phyloP scores from a whole-genome alignment of 2,113 vertebrate species.

The Phocoena phocoena region DNA sequence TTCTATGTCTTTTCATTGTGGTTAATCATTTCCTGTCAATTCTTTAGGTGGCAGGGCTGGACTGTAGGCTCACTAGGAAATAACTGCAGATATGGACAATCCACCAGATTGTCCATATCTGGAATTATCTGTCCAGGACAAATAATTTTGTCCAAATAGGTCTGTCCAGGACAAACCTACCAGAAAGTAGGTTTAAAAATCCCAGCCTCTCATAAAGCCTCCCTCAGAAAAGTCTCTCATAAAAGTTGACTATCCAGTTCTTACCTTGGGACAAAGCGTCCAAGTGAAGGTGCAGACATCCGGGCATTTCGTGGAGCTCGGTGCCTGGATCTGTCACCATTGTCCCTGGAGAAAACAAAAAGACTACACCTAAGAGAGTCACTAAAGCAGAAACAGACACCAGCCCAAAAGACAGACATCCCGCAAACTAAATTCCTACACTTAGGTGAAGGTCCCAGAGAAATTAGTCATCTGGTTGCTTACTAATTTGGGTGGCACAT shows the following conservation, averaged over 20 bases:
- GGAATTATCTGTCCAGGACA: too few relatives aligned
- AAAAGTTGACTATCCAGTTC: not conserved
- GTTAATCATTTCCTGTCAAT: not conserved
- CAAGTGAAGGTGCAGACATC: constrained; percentile 97
- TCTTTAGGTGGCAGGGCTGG: not conserved
- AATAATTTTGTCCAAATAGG: too few relatives aligned
- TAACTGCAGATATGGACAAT: not conserved
- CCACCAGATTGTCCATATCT: not conserved
- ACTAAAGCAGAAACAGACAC: not conserved
- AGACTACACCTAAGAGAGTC: not conserved
- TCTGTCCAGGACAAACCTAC: not conserved
- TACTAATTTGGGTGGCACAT: not conserved
- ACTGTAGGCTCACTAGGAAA: not conserved
- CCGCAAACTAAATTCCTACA: not conserved
- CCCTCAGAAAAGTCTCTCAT: not conserved
- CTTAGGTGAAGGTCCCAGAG: not conserved
- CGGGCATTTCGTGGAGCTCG: constrained; percentile 95
- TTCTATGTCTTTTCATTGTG: not conserved
- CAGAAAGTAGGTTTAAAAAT: not conserved
- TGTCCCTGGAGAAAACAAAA: constrained; percentile 88
- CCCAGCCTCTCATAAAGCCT: constrained; percentile 24
- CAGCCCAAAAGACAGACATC: not conserved
- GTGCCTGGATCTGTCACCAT: constrained; percentile 94
- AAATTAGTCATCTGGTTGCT: not conserved
- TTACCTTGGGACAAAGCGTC: constrained; percentile 97